Conservation (phyloP, 2,888 invertebrate genomes). For the Didymodactylos carnosus region DNA sequence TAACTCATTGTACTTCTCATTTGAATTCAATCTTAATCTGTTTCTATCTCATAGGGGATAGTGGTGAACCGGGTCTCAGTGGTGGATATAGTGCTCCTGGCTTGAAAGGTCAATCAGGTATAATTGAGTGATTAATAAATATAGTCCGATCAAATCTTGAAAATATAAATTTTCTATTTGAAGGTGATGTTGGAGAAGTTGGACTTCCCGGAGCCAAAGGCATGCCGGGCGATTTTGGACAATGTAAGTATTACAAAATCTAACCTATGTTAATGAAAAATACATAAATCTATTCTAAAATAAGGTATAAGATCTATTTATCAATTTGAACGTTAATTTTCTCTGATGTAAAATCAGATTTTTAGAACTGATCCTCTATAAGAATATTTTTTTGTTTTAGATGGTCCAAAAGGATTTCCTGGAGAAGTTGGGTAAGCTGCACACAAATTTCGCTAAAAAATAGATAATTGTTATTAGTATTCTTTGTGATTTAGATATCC, state of each 20-base stretch:
- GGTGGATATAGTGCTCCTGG: not conserved
- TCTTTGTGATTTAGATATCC: not conserved
- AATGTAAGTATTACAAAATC: not conserved
- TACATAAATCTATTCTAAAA: too few relatives aligned
- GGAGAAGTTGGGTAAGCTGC: not conserved
- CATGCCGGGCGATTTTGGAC: not conserved
- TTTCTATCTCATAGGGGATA: too few relatives aligned
- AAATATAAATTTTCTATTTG: not conserved
- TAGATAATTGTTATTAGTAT: not conserved
- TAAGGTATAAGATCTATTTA: not conserved
- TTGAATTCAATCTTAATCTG: too few relatives aligned
- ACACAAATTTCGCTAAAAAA: not conserved
- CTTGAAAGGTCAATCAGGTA: not conserved
- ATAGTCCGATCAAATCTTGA: too few relatives aligned
- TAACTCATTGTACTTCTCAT: not conserved
- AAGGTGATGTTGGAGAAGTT: not conserved
- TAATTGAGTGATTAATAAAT: too few relatives aligned
- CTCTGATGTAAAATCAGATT: too few relatives aligned
- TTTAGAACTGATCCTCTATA: too few relatives aligned
- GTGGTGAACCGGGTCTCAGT: not conserved
- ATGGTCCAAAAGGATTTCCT: not conserved
- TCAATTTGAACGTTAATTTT: too few relatives aligned
- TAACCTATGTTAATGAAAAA: too few relatives aligned
- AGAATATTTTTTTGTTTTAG: not conserved
- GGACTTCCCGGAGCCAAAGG: not conserved